Base-by-base conservation (phyloP, 2,113 vertebrate species). In the Anguilla rostrata region DNA sequence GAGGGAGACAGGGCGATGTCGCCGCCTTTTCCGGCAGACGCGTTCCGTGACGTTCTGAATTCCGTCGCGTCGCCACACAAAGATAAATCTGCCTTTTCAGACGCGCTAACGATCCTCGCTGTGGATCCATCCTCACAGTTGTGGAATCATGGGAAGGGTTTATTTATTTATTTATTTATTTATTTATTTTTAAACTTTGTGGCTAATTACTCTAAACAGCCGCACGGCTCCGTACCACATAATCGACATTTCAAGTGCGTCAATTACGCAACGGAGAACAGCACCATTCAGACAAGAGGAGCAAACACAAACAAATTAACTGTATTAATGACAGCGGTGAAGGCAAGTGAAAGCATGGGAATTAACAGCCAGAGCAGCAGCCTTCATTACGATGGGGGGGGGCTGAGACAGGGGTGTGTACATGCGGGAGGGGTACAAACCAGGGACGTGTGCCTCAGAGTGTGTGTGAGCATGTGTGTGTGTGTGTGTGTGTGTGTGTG, bases 271-370 rank as follows among this genome's bases (percentile, higher is more conserved):
- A 85, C 60, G 81, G 79, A 86, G 81, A 86, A 81, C 56, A 82
- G 39, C 56, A 86, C 15, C 39, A 86, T 79, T 86, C 39, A n/a
- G 40, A 39, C 66, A 26, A 81, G 56, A 81, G 39, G 29, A 39
- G 60, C 16, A 57, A 85, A 86, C 40, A 43, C 56, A 82, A 56
- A 82, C 78, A 86, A 86, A 86, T 86, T 82, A 82, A 43, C 85
- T 46, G 56, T 56, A 86, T 86, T 63, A 82, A 82, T 86, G 81
- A 81, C 34, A 85, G 43, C 29, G 16, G 34, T 34, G 43, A 14
- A 82, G 81, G 7, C 22, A 29, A 57, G 78, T 18, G 41, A 86
- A 40, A 63, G 82, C 26, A 34, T 86, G 34, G 63, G 39, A 60
- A 81, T 86, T 81, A 86, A 66, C 56, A 39, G 63, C 29, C 39